Evolutionary conservation across 2,797 vertebrate genomes (phyloP).

Genomic region (Potorous gilbertii): DNA sequence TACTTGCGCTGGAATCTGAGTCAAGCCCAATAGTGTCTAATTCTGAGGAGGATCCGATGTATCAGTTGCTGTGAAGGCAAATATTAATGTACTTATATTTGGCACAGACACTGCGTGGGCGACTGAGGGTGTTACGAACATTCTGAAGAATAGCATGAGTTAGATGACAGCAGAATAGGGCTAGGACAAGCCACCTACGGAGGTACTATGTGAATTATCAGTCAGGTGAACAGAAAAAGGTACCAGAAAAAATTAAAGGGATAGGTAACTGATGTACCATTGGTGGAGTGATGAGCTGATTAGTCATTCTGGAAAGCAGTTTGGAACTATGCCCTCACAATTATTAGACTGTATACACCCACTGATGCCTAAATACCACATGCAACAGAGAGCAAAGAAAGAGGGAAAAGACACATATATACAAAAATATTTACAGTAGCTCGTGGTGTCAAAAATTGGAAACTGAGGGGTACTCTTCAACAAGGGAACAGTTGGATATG

Average conservation of each 20-base stretch:
- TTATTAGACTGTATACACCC: neutral
- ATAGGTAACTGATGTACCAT: neutral
- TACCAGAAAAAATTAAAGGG: neutral
- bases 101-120: neutral
- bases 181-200: neutral
- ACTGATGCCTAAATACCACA: neutral
- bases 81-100: neutral
- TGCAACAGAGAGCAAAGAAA: neutral
- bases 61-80: neutral
- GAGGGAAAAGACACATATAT: neutral
- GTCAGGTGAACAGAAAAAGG: neutral
- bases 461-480: neutral
- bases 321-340: neutral
- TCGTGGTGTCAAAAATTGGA: neutral
- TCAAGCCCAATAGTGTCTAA: neutral
- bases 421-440: neutral
- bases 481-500: neutral
- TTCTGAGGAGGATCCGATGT: neutral
- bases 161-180: neutral
- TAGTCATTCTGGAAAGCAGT: neutral
- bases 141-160: neutral
- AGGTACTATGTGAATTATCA: neutral
- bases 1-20: neutral
- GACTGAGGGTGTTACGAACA: neutral
- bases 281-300: neutral